phyloP scores from a whole-genome alignment of 1,140 invertebrate genomes.

The Leucophenga varia region DNA sequence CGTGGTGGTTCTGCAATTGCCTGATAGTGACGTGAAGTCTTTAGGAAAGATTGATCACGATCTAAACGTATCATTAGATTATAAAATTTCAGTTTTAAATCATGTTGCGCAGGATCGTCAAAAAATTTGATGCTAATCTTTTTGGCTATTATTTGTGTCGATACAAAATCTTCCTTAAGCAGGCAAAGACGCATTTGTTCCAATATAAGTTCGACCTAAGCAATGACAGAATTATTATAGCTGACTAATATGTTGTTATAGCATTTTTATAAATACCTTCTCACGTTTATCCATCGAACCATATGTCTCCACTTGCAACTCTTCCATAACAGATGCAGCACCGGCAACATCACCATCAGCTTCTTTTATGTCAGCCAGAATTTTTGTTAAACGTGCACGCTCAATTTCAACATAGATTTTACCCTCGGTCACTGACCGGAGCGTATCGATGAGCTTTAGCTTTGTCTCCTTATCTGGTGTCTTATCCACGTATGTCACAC shows the following conservation, averaged over 20 bases:
- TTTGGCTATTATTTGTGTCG: slow-evolving; percentile 98
- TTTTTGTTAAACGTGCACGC: slow-evolving; percentile 91
- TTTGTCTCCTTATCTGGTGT: slow-evolving; percentile 87
- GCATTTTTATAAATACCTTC: slow-evolving; percentile 63
- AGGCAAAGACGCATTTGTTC: slow-evolving; percentile 99
- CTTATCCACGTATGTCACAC: slow-evolving; percentile 91
- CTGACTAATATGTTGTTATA: neutral
- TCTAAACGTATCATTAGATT: slow-evolving; percentile 94
- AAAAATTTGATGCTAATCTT: slow-evolving; percentile 99
- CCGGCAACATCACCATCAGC: slow-evolving; percentile 86
- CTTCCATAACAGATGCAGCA: slow-evolving; percentile 92
- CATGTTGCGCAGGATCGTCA: slow-evolving; percentile 67
- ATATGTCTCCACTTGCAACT: slow-evolving; percentile 98
- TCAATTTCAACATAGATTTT: slow-evolving; percentile 99
- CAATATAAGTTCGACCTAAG: slow-evolving; percentile 84
- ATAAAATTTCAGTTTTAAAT: slow-evolving; percentile 92
- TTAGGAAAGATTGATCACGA: slow-evolving; percentile 90
- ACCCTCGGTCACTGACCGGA: slow-evolving; percentile 94
- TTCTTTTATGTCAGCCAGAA: slow-evolving; percentile 91
- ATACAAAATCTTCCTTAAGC: slow-evolving; percentile 93
- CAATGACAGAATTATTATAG: neutral
- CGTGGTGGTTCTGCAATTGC: slow-evolving; percentile 80
- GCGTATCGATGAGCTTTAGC: slow-evolving; percentile 93
- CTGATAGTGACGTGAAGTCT: slow-evolving; percentile 89
- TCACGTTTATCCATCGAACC: slow-evolving; percentile 98